Evolutionary conservation across 2,113 vertebrate species (phyloP).

Genomic region (Esox niger): DNA sequence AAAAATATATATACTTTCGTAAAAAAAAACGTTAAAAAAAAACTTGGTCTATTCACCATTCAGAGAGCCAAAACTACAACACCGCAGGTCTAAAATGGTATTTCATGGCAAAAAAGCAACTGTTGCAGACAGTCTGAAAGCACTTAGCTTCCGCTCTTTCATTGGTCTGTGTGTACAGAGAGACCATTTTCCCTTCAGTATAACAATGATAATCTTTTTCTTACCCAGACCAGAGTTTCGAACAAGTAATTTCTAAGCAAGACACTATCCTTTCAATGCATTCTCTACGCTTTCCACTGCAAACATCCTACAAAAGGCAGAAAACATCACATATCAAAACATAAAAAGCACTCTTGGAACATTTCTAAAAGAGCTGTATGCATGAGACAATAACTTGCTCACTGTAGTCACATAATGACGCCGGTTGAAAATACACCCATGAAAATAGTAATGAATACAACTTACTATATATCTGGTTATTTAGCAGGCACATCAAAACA

Average conservation of each 20-base stretch:
- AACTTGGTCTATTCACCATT: slow-evolving; percentile 10
- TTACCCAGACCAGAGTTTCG: slow-evolving; percentile 4
- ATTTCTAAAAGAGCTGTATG: neutral
- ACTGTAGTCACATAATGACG: neutral
- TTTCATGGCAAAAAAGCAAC: slow-evolving; percentile 50
- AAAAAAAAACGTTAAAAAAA: slow-evolving; percentile 13
- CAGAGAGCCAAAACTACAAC: slow-evolving; percentile 33
- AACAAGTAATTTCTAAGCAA: slow-evolving; percentile 16
- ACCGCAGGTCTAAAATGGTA: slow-evolving; percentile 11
- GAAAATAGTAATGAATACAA: neutral
- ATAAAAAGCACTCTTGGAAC: neutral
- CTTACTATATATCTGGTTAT: neutral
- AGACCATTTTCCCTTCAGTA: slow-evolving; percentile 44
- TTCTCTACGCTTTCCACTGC: neutral
- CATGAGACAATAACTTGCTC: neutral
- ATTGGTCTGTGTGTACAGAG: slow-evolving; percentile 38
- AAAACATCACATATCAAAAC: neutral
- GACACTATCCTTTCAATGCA: neutral
- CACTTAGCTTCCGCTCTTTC: slow-evolving; percentile 31
- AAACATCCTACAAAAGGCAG: neutral
- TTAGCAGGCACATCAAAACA: too few relatives aligned
- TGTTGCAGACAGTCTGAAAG: slow-evolving; percentile 27
- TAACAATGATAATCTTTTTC: slow-evolving; percentile 22
- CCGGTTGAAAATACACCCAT: neutral
- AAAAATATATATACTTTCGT: slow-evolving; percentile 27